Conservation (phyloP, 2,888 invertebrate genomes). For the Ormyrus rosae region DNA sequence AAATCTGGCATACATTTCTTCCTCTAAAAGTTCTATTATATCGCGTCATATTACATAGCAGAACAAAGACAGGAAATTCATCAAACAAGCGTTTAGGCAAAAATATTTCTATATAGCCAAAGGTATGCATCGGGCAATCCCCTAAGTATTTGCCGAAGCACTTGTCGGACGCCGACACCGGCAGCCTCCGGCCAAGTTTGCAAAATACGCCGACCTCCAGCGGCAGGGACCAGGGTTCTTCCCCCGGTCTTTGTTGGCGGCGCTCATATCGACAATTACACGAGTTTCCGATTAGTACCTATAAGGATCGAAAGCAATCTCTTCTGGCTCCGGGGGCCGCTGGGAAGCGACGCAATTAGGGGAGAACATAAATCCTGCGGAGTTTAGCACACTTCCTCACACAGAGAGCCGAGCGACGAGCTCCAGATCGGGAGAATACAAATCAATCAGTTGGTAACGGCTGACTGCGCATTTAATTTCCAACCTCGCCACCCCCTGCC, state of each 20-base stretch:
- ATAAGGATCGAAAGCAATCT: conserved; percentile 62
- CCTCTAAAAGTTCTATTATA: too few species aligned
- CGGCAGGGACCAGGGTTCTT: too few species aligned
- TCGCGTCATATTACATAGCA: too few species aligned
- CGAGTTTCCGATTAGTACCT: conserved; percentile 58
- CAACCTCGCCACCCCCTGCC: conserved; percentile 63
- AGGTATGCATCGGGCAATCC: too few species aligned
- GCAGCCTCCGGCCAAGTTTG: too few species aligned
- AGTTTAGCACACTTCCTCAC: conserved; percentile 73
- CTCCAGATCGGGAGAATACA: conserved; percentile 70
- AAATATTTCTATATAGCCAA: too few species aligned
- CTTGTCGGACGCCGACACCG: too few species aligned
- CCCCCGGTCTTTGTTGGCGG: conserved; percentile 34
- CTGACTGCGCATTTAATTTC: conserved; percentile 75
- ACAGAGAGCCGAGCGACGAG: conserved; percentile 55
- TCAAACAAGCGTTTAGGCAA: too few species aligned
- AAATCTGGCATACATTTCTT: too few species aligned
- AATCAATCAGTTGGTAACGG: conserved; percentile 74
- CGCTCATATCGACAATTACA: conserved; percentile 56
- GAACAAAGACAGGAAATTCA: too few species aligned
- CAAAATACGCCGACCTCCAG: too few species aligned
- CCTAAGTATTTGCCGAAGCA: too few species aligned
- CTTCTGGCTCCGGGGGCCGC: conserved; percentile 56
- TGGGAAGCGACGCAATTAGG: conserved; percentile 71
- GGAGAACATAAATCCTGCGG: conserved; percentile 73